phyloP scores from a whole-genome alignment of 2,797 vertebrate species.

The Epinephelus coioides region DNA sequence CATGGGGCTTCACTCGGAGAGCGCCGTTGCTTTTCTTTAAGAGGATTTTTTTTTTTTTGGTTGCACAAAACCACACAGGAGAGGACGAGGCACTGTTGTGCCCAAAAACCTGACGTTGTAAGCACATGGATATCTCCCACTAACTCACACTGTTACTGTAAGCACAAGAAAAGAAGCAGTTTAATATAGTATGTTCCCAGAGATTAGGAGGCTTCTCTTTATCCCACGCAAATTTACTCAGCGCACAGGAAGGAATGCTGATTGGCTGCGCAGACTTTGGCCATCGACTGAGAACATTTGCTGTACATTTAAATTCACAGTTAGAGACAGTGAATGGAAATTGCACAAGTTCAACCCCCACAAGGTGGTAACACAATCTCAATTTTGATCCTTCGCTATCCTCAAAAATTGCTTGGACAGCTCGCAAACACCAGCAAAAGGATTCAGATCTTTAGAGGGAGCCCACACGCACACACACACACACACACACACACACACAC shows the following conservation, averaged over 20 bases:
- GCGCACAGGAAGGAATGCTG: constrained; percentile 2
- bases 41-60: constrained; percentile 38
- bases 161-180: constrained; percentile 20
- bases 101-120: constrained; percentile 43
- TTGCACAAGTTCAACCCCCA: constrained; percentile 20
- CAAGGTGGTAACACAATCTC: constrained; percentile 8
- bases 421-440: constrained; percentile 34
- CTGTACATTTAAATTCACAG: constrained; percentile 33
- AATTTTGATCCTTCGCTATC: constrained; percentile 32
- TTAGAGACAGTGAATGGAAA: constrained; percentile 25
- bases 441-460: constrained; percentile 7
- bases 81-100: constrained; percentile 16
- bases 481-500: not conserved
- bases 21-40: constrained; percentile 58
- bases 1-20: constrained; percentile 66
- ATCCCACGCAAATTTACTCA: constrained; percentile 45
- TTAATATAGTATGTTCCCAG: constrained; percentile 28
- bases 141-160: constrained; percentile 32
- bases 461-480: not conserved
- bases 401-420: constrained; percentile 30
- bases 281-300: constrained; percentile 31
- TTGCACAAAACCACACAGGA: constrained; percentile 32
- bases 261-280: constrained; percentile 36
- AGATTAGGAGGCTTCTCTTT: constrained; percentile 48
- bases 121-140: constrained; percentile 13